These are phyloP conservation scores for Eremobia ochroleuca DNA, from an alignment of 2,888 invertebrate species.

Conservation along the genomic window DNA sequence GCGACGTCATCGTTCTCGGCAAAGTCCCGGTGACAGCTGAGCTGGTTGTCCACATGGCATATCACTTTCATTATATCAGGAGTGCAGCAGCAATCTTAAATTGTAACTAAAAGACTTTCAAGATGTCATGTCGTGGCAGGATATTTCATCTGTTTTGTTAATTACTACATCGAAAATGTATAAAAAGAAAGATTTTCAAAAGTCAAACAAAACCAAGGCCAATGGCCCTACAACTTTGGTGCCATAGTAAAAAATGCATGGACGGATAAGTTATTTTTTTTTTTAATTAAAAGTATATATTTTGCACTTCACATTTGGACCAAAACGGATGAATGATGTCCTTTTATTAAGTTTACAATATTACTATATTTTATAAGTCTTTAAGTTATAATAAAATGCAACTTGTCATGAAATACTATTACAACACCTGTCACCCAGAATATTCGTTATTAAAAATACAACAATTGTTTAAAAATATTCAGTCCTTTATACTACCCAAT, in stretches of 20 bases:
- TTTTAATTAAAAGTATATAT: too few species aligned
- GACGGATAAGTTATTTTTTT: too few species aligned
- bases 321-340: neutral
- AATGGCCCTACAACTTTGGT: neutral
- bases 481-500: constrained; percentile 39
- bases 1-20: too few species aligned
- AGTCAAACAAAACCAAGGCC: neutral
- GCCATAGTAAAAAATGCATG: neutral
- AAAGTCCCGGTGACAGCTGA: too few species aligned
- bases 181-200: neutral
- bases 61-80: too few species aligned
- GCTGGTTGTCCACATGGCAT: too few species aligned
- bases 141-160: neutral
- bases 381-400: constrained; percentile 42
- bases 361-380: constrained; percentile 55
- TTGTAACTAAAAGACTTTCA: neutral
- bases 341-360: constrained; percentile 33
- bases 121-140: too few species aligned
- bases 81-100: neutral
- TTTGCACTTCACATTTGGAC: neutral
- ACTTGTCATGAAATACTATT: constrained; percentile 43
- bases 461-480: constrained; percentile 47
- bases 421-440: constrained; percentile 46
- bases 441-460: constrained; percentile 47
- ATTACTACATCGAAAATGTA: neutral